These are phyloP conservation scores for Eumeta japonica DNA, from an alignment of 1,140 invertebrate genomes.

Conservation along the genomic window DNA sequence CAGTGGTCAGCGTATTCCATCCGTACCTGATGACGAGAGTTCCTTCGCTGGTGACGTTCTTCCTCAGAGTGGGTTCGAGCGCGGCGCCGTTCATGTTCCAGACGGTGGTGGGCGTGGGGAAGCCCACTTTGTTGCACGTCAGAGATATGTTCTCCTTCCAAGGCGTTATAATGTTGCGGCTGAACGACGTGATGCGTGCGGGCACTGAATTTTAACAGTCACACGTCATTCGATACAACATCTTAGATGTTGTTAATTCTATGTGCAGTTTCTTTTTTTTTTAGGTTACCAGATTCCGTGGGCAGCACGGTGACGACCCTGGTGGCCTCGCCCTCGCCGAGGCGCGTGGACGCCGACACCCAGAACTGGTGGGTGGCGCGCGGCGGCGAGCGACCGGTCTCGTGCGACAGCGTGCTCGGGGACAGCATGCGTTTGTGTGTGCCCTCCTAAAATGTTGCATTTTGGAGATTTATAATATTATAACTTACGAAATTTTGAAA, in stretches of 20 bases:
- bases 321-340: constrained; percentile 79
- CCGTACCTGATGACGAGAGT: constrained; percentile 72
- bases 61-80: constrained; percentile 68
- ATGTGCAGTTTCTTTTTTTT: too few species aligned
- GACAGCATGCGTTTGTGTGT: constrained; percentile 69
- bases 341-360: constrained; percentile 76
- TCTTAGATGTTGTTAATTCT: too few species aligned
- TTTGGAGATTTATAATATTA: too few species aligned
- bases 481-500: constrained; percentile 1
- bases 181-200: constrained; percentile 80
- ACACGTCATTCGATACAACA: too few species aligned
- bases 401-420: constrained; percentile 65
- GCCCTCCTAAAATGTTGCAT: constrained; percentile 62
- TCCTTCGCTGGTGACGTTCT: constrained; percentile 66
- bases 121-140: constrained; percentile 77
- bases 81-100: constrained; percentile 74
- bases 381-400: constrained; percentile 71
- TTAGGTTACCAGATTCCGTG: constrained; percentile 67
- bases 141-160: constrained; percentile 83
- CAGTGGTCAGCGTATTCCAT: too few species aligned
- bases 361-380: constrained; percentile 76
- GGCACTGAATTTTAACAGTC: constrained; percentile 61
- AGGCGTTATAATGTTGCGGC: constrained; percentile 71
- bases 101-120: constrained; percentile 69
- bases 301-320: constrained; percentile 73